A percentile compares a stretch with the other conserved stretches of the same genome.
Conservation (phyloP, 1,140 invertebrate species). For the Eupeodes corollae region DNA sequence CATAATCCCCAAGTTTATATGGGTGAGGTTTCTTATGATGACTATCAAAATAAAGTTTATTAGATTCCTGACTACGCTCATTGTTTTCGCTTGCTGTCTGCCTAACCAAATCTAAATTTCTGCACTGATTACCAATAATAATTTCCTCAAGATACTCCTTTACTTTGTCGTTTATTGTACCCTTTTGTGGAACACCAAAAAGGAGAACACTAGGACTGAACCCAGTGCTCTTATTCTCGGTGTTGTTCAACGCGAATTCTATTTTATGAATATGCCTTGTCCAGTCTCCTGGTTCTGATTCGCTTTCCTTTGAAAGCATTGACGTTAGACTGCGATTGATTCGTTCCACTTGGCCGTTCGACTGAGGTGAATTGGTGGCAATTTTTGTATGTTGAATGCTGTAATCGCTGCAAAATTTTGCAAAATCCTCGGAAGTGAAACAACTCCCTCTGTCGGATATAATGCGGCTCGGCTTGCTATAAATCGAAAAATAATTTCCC, state of each 20-base stretch:
- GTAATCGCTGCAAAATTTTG: slow-evolving; percentile 9
- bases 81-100: background rate
- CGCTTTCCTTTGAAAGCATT: slow-evolving; percentile 11
- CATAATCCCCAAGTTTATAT: no score
- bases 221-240: background rate
- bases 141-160: background rate
- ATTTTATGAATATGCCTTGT: slow-evolving; percentile 10
- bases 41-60: no score
- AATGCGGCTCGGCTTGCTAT: slow-evolving; percentile 14
- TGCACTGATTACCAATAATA: background rate
- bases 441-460: slow-evolving; percentile 21
- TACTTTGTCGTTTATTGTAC: no score
- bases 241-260: slow-evolving; percentile 21
- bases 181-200: background rate
- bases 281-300: slow-evolving; percentile 12
- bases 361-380: slow-evolving; percentile 10
- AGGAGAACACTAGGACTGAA: background rate
- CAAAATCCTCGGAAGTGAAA: slow-evolving; percentile 22
- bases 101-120: background rate
- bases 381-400: slow-evolving; percentile 12
- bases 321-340: slow-evolving; percentile 13
- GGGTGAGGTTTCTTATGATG: no score
- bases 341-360: slow-evolving; percentile 17
- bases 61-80: no score
- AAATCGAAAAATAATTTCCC: slow-evolving; percentile 8